Conservation (phyloP, 30 jellyfish, hydroid and myxozoan genomes). For the Aurelia sp. region DNA sequence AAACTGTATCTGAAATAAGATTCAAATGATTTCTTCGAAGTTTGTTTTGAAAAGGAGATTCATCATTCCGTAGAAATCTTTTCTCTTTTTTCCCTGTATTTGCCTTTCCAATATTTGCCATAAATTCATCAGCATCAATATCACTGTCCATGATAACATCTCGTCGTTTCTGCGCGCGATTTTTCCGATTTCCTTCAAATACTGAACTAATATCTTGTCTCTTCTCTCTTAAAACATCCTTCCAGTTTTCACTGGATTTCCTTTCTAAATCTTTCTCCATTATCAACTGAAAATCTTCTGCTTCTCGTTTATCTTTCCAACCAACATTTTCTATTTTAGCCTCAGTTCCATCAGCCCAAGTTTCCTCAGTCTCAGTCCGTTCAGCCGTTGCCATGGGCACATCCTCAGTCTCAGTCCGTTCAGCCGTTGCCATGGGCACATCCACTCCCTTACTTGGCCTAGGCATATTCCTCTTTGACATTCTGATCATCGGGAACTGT, state of each 20-base stretch:
- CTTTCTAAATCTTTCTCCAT: too few species aligned
- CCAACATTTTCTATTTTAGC: too few species aligned
- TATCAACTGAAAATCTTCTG: too few species aligned
- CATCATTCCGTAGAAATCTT: slow-evolving; percentile 10
- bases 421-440: neutral
- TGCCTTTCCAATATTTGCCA: slow-evolving; percentile 77
- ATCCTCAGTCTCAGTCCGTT: too few species aligned
- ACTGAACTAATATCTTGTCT: too few species aligned
- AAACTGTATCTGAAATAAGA: slow-evolving; percentile 14
- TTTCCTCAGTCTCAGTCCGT: too few species aligned
- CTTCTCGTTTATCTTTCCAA: too few species aligned
- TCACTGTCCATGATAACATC: slow-evolving; percentile 73
- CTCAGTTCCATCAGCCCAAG: too few species aligned
- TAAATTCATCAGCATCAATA: slow-evolving; percentile 72
- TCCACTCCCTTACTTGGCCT: neutral
- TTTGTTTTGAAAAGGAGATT: slow-evolving; percentile 5
- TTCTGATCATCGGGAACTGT: neutral
- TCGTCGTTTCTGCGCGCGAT: slow-evolving; percentile 9
- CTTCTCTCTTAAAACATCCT: too few species aligned
- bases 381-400: neutral
- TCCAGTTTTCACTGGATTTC: too few species aligned
- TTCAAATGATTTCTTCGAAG: neutral
- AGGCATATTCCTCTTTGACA: neutral
- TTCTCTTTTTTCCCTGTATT: too few species aligned
- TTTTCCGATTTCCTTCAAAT: too few species aligned